Conservation (phyloP, 1,140 invertebrate genomes). For the Drosophila triauraria region DNA sequence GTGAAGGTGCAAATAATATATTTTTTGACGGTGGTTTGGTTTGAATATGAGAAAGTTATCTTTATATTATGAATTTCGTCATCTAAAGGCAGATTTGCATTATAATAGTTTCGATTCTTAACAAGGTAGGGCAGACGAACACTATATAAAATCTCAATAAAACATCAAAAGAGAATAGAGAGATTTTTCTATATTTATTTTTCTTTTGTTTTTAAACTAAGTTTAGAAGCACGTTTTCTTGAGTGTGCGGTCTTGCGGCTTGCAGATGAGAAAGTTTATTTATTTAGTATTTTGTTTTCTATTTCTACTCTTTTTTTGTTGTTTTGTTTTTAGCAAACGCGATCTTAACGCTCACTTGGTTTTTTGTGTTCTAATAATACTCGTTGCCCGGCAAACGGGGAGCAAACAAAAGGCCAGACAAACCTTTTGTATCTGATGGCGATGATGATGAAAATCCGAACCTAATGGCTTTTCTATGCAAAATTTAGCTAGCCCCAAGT, state of each 20-base stretch:
- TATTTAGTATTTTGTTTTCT: conserved; percentile 46
- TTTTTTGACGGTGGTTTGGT: too few relatives aligned
- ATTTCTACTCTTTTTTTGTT: conserved; percentile 19
- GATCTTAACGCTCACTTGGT: conserved; percentile 81
- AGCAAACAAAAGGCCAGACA: conserved; percentile 52
- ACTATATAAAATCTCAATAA: not conserved
- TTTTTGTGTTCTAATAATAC: conserved; percentile 81
- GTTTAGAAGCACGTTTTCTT: conserved; percentile 2
- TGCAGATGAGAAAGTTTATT: conserved; percentile 73
- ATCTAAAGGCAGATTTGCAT: not conserved
- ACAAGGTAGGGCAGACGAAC: not conserved
- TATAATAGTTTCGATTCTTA: not conserved
- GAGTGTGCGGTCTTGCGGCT: conserved; percentile 19
- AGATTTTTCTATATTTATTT: not conserved
- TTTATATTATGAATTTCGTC: not conserved
- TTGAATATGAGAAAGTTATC: not conserved
- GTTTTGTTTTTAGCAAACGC: conserved; percentile 44
- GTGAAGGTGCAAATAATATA: not conserved
- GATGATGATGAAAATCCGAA: conserved; percentile 48
- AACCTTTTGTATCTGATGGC: conserved; percentile 60
- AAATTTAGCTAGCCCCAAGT: conserved; percentile 49
- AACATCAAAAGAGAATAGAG: not conserved
- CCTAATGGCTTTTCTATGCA: conserved; percentile 78
- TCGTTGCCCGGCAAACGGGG: conserved; percentile 14
- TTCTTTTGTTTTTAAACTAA: not conserved